phyloP scores from a whole-genome alignment of 92 coral and sea anemone species.

The Metridium senile region DNA sequence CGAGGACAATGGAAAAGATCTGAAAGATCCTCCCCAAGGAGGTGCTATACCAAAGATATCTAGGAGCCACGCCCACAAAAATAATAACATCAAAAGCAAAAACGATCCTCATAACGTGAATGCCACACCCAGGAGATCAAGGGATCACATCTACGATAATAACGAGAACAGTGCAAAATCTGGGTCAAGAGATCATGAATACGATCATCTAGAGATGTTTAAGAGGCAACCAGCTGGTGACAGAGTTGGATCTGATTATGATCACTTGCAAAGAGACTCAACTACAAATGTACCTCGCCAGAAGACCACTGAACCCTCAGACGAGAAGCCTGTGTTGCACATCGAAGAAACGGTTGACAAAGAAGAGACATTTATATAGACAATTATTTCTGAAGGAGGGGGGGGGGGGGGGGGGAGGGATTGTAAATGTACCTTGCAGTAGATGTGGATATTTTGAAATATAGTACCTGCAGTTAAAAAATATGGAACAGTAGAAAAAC shows the following conservation, averaged over 20 bases:
- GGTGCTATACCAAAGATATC: neutral
- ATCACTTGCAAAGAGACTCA: constrained; percentile 9
- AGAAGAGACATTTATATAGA: constrained; percentile 9
- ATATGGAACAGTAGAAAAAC: no score
- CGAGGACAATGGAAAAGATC: no score
- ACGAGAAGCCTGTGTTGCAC: constrained; percentile 4
- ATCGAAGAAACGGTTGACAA: constrained; percentile 5
- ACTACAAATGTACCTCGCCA: neutral
- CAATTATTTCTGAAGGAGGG: no score
- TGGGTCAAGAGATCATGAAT: no score
- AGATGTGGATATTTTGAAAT: no score
- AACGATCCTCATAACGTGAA: neutral
- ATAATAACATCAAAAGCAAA: neutral
- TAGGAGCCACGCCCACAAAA: neutral
- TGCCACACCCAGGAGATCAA: no score
- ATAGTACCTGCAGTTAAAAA: no score
- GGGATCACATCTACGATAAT: neutral
- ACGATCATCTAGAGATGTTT: neutral
- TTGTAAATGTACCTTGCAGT: no score
- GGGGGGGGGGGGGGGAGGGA: no score
- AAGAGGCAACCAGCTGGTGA: neutral
- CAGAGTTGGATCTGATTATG: neutral
- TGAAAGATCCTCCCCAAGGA: no score
- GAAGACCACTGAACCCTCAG: neutral
- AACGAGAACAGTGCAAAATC: no score